Evolutionary conservation across 1,140 invertebrate genomes (phyloP), one percentile per base, ranked within the genome.

Genomic region (Helicoverpa zea): DNA sequence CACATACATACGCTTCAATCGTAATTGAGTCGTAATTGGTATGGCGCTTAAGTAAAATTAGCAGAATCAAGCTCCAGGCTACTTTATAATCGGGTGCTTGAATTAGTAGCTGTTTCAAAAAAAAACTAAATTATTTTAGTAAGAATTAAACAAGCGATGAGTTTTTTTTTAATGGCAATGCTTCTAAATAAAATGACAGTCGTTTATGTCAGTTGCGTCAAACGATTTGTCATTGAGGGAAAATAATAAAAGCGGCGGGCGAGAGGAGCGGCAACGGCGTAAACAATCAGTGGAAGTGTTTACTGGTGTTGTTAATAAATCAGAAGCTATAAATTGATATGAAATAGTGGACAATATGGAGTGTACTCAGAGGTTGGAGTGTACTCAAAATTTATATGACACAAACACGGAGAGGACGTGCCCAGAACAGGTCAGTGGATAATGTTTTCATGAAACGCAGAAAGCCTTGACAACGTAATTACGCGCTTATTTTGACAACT

Each of bases 351-450:
- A 80, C 64, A 70, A 16, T 23, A 94, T 94, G 91, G 92, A 94
- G 81, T 88, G 88, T 84, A 94, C 92, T n/a, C 92, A 94, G 72
- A 86, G 84, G 54, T 80, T 93, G 16, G 92, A 91, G 66, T 90
- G 87, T 79, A 92, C 91, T 43, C 91, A 94, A 83, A 84, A 92
- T 54, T 59, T 89, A 58, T 84, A 83, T 78, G 83, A 83, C 35
- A 86, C 82, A 43, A 78, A 82, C 23, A 56, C 75, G 11, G 86
- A 89, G 63, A 91, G 83, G 83, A 61, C 66, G 58, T 82, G 70
- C 18, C 85, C 88, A 10, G 90, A 94, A 79, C 89, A 94, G 88
- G 92, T 94, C 58, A 51, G 77, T 74, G 23, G 29, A 12, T 35
- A 49, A 59, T 49, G 12, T 80, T 47, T n/a, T 52, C 14, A 7